Percentiles rank a stretch among this genome's conserved stretches.
Conservation (phyloP, 2,797 vertebrate species). For the Synanceia verrucosa region DNA sequence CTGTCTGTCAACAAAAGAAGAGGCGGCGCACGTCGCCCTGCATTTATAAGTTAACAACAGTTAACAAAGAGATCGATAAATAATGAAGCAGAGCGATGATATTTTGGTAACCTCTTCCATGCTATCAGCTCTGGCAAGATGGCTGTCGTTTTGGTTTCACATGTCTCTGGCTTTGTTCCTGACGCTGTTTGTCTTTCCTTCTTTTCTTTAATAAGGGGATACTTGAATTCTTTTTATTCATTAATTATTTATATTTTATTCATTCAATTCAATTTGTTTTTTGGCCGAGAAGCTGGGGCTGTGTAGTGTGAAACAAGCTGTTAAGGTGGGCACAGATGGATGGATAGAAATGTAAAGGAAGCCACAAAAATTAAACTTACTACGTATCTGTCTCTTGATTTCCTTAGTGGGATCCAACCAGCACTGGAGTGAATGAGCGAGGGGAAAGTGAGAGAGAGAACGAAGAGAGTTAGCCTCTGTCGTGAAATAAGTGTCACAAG, state of each 20-base stretch:
- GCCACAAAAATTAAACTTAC: constrained; percentile 83
- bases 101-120: constrained; percentile 18
- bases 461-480: constrained; percentile 1
- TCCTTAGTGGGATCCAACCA: constrained; percentile 96
- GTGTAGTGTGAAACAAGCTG: neutral
- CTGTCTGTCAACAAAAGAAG: constrained; percentile 14
- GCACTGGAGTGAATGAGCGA: constrained; percentile 79
- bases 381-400: constrained; percentile 94
- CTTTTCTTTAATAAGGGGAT: neutral
- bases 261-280: too few relatives aligned
- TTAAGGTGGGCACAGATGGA: neutral
- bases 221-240: constrained; percentile 7
- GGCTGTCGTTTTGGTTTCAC: constrained; percentile 39
- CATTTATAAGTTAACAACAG: constrained; percentile 22
- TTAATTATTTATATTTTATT: constrained; percentile 29
- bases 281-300: neutral
- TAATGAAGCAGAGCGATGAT: constrained; percentile 57
- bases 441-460: constrained; percentile 15
- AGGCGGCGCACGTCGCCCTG: neutral
- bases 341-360: neutral
- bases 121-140: constrained; percentile 1
- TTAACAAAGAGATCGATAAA: constrained; percentile 51
- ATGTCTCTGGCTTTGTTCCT: constrained; percentile 44
- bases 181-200: constrained; percentile 14
- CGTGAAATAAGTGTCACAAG: constrained; percentile 1